A percentile compares a stretch with the other conserved stretches of the same genome.
phyloP scores from a whole-genome alignment of 2,888 invertebrate species.

The Dicycla oo region DNA sequence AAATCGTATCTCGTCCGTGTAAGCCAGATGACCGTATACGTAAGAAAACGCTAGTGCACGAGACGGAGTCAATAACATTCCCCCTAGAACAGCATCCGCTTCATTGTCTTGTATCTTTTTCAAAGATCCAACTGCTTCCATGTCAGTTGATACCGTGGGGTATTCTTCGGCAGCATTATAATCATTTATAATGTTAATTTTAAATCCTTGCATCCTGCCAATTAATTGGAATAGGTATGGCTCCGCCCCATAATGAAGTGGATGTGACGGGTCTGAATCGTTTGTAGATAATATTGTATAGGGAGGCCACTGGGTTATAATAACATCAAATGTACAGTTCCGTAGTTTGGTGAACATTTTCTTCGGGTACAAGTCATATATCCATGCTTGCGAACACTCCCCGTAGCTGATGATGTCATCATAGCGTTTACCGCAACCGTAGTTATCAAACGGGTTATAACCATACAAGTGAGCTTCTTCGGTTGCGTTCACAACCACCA shows the following conservation, averaged over 20 bases:
- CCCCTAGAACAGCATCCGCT: conserved; percentile 52
- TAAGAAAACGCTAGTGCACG: conserved; percentile 53
- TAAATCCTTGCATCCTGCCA: conserved; percentile 71
- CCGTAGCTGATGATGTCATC: conserved; percentile 72
- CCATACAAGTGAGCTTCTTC: conserved; percentile 72
- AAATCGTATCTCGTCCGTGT: conserved; percentile 56
- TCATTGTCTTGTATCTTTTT: conserved; percentile 57
- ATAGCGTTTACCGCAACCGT: conserved; percentile 77
- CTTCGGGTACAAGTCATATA: conserved; percentile 65
- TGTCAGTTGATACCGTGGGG: conserved; percentile 65
- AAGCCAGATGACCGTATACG: conserved; percentile 44
- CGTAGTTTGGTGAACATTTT: conserved; percentile 70
- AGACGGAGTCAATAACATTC: conserved; percentile 50
- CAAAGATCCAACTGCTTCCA: conserved; percentile 70
- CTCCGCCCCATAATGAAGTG: conserved; percentile 65
- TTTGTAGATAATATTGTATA: conserved; percentile 44
- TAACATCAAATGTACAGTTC: conserved; percentile 74
- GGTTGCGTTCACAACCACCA: conserved; percentile 71
- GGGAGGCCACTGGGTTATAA: conserved; percentile 76
- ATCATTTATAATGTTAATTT: conserved; percentile 68
- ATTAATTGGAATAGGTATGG: conserved; percentile 71
- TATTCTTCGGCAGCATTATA: conserved; percentile 64
- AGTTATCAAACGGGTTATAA: conserved; percentile 79
- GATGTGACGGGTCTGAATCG: conserved; percentile 18
- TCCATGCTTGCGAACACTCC: conserved; percentile 65